These are phyloP conservation scores for Malurus splendens DNA, from an alignment of 2,797 vertebrate genomes.

Conservation along the genomic window DNA sequence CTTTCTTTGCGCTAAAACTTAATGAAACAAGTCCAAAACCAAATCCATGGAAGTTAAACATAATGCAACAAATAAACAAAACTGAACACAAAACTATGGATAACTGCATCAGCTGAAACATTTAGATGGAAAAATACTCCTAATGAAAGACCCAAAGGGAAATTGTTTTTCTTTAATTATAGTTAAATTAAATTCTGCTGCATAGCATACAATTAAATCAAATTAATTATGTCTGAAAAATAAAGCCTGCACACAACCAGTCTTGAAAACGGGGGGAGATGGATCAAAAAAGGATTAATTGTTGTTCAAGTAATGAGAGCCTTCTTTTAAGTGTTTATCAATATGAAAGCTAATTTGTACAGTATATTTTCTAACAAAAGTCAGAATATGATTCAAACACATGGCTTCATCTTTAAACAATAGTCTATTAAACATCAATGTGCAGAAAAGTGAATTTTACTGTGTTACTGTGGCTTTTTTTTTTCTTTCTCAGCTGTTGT, in stretches of 20 bases:
- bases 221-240: background rate
- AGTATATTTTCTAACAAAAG: background rate
- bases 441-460: background rate
- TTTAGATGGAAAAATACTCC: background rate
- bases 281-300: background rate
- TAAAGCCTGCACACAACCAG: background rate
- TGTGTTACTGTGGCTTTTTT: rapidly evolving
- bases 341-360: background rate
- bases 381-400: background rate
- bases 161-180: background rate
- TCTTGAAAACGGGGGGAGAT: background rate
- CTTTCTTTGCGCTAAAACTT: background rate
- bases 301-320: background rate
- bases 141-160: background rate
- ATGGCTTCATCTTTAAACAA: background rate
- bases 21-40: background rate
- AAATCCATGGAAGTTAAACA: background rate
- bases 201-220: background rate
- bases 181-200: background rate
- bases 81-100: background rate
- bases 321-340: background rate
- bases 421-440: background rate
- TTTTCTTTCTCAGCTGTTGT: background rate
- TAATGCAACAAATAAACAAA: background rate
- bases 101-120: background rate